Conservation (phyloP, 2,888 invertebrate species). For the Netelia fuscicornis region DNA sequence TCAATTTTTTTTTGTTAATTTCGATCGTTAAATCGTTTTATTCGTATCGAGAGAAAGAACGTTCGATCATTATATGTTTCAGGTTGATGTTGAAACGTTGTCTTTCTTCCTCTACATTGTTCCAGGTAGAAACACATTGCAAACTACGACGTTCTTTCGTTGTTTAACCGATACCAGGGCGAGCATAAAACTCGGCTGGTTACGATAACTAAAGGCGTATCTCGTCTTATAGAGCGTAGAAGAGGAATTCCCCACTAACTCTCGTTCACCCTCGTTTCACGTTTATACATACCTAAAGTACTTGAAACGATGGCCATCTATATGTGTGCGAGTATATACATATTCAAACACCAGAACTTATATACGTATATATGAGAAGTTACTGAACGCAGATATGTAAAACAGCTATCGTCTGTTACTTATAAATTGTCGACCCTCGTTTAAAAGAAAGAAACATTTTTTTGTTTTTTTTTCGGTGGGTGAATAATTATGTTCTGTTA, state of each 20-base stretch:
- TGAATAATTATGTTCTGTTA: no score
- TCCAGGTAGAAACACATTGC: conserved; percentile 7
- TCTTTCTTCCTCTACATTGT: background rate
- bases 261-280: background rate
- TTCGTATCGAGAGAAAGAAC: no score
- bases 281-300: background rate
- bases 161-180: conserved; percentile 7
- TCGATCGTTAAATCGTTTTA: no score
- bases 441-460: background rate
- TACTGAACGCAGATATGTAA: background rate
- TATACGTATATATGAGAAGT: background rate
- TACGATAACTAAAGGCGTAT: conserved; percentile 28
- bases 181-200: conserved; percentile 19
- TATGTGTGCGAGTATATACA: background rate
- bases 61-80: no score
- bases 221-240: conserved; percentile 16
- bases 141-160: conserved; percentile 28
- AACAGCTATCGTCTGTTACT: background rate
- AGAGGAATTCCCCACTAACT: conserved; percentile 28
- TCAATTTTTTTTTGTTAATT: no score
- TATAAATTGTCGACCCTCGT: conserved; percentile 49
- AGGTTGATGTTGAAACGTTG: no score
- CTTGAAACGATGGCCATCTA: background rate
- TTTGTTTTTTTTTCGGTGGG: no score
- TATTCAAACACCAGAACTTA: background rate